These are phyloP conservation scores for Leptarthrus brevirostris DNA, from an alignment of 2,888 invertebrate genomes.

Conservation along the genomic window DNA sequence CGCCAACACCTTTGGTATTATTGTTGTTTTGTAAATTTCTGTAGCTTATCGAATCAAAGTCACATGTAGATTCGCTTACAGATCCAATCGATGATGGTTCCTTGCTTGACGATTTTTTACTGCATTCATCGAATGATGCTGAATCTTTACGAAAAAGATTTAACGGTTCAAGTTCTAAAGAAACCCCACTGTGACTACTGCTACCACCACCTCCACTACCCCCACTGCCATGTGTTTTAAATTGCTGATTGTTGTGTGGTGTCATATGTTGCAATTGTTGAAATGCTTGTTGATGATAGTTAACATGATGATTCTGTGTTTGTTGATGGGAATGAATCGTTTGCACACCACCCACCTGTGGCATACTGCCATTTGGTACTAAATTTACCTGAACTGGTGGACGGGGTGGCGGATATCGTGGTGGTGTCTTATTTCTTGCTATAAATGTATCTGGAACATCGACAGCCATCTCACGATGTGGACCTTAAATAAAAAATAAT, in stretches of 20 bases:
- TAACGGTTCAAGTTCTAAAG: slow-evolving; percentile 60
- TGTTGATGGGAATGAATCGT: slow-evolving; percentile 53
- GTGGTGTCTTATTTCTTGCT: slow-evolving; percentile 90
- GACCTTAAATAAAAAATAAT: slow-evolving; percentile 70
- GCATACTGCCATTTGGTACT: slow-evolving; percentile 53
- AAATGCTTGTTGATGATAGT: slow-evolving; percentile 56
- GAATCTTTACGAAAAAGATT: slow-evolving; percentile 62
- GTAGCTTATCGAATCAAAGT: slow-evolving; percentile 65
- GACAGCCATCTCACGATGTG: slow-evolving; percentile 98
- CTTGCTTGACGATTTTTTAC: slow-evolving; percentile 60
- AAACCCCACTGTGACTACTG: slow-evolving; percentile 54
- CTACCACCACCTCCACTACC: slow-evolving; percentile 53
- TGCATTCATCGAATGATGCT: slow-evolving; percentile 62
- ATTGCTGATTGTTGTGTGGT: slow-evolving; percentile 49
- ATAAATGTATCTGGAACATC: slow-evolving; percentile 97
- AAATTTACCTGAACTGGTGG: slow-evolving; percentile 72
- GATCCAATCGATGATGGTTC: slow-evolving; percentile 56
- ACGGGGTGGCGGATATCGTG: slow-evolving; percentile 87
- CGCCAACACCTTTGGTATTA: slow-evolving; percentile 22
- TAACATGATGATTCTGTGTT: slow-evolving; percentile 57
- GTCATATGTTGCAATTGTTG: slow-evolving; percentile 55
- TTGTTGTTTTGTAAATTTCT: slow-evolving; percentile 60
- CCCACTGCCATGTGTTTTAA: slow-evolving; percentile 55
- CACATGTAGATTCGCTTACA: slow-evolving; percentile 57
- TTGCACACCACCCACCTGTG: slow-evolving; percentile 56